These are phyloP conservation scores for Pseudolaguvia tuberculata DNA, from an alignment of 2,113 vertebrate species.

Conservation along the genomic window DNA sequence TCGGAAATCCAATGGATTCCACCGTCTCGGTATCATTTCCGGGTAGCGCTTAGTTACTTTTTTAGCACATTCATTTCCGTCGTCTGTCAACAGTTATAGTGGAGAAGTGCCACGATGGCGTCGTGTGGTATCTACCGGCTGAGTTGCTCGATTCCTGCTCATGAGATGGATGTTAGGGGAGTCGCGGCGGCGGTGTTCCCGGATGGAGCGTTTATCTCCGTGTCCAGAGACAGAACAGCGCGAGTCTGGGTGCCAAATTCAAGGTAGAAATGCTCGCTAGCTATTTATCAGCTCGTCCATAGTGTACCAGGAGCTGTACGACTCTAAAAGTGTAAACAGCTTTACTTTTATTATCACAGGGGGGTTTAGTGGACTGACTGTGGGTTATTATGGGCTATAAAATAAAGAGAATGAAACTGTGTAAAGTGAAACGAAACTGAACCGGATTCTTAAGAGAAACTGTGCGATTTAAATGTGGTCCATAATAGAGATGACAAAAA, in stretches of 20 bases:
- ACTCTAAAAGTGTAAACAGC: not conserved
- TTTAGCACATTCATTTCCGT: constrained; percentile 20
- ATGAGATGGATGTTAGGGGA: constrained; percentile 90
- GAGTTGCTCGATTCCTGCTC: constrained; percentile 82
- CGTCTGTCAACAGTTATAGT: constrained; percentile 5
- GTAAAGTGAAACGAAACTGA: not conserved
- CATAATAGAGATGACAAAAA: too few species aligned
- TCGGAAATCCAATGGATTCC: not conserved
- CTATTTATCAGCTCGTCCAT: constrained; percentile 11
- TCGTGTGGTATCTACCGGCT: constrained; percentile 75
- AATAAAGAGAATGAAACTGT: too few species aligned
- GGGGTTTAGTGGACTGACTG: not conserved
- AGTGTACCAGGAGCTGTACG: not conserved
- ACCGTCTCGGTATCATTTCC: constrained; percentile 46
- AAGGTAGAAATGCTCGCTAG: constrained; percentile 63
- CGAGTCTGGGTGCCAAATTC: constrained; percentile 87
- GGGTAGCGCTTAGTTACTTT: constrained; percentile 12
- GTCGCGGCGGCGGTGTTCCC: constrained; percentile 73
- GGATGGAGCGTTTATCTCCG: constrained; percentile 83
- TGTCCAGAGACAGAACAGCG: constrained; percentile 88
- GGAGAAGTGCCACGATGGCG: constrained; percentile 59
- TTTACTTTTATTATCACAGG: not conserved
- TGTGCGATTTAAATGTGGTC: not conserved
- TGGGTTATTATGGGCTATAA: not conserved
- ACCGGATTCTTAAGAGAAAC: not conserved